These are phyloP conservation scores for Acrossocheilus wenchowensis DNA, from an alignment of 2,797 vertebrate species.

Conservation along the genomic window DNA sequence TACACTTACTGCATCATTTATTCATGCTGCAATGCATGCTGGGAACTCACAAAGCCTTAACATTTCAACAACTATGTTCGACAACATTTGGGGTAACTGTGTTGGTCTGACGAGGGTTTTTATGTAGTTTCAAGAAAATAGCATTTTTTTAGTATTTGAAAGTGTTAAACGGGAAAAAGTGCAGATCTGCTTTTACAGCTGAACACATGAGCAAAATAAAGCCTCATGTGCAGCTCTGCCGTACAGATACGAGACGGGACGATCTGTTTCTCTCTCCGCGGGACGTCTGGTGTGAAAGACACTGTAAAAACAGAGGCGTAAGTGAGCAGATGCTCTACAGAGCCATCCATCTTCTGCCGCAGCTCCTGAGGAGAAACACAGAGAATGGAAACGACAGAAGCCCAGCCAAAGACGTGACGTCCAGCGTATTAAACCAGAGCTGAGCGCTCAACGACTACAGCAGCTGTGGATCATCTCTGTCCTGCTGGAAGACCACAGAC, in stretches of 20 bases:
- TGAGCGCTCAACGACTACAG: background rate
- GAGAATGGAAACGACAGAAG: constrained; percentile 15
- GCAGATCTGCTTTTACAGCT: constrained; percentile 35
- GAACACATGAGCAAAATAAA: background rate
- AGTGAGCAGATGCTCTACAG: background rate
- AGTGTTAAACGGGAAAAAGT: too few relatives aligned
- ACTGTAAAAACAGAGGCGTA: background rate
- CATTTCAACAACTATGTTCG: too few relatives aligned
- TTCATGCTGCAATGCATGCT: too few relatives aligned
- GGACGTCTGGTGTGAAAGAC: background rate
- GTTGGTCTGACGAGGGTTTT: too few relatives aligned
- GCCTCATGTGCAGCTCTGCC: background rate
- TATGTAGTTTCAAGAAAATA: too few relatives aligned
- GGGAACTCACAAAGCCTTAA: too few relatives aligned
- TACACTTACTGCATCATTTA: too few relatives aligned
- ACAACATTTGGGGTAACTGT: too few relatives aligned
- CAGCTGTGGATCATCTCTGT: background rate
- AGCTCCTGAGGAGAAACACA: constrained; percentile 23
- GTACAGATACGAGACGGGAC: background rate
- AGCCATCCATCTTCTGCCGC: constrained; percentile 32
- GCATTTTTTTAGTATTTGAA: too few relatives aligned
- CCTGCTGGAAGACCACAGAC: background rate
- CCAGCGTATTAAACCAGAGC: too few relatives aligned
- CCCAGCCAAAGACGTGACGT: constrained; percentile 41
- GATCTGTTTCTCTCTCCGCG: background rate